phyloP scores from a whole-genome alignment of 2,797 vertebrate genomes.

The Heliangelus exortis region DNA sequence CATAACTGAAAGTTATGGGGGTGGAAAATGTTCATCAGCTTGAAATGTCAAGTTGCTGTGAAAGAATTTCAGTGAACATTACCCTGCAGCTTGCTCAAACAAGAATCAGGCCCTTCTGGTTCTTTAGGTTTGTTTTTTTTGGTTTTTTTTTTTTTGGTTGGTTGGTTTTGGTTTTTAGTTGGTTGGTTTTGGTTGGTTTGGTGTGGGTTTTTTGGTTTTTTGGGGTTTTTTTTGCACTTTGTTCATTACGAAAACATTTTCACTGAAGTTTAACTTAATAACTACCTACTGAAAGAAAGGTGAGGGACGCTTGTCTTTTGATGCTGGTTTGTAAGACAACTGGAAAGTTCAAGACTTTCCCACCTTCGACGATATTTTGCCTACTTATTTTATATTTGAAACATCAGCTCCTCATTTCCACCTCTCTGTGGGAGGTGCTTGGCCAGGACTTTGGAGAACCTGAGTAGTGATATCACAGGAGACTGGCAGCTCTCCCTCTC shows the following conservation, averaged over 20 bases:
- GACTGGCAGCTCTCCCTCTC: conserved; percentile 66
- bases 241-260: neutral
- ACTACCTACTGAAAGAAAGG: neutral
- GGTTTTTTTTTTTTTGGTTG: too few species aligned
- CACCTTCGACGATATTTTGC: conserved; percentile 26
- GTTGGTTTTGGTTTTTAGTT: too few species aligned
- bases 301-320: neutral
- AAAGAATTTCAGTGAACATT: conserved; percentile 13
- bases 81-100: conserved; percentile 6
- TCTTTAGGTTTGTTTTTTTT: neutral
- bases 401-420: conserved; percentile 53
- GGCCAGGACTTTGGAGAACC: conserved; percentile 61
- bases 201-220: too few species aligned
- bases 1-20: neutral
- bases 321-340: conserved; percentile 10
- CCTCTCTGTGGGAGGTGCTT: conserved; percentile 66
- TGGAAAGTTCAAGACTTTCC: conserved; percentile 17
- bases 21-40: conserved; percentile 10
- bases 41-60: conserved; percentile 4
- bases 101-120: neutral
- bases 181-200: too few species aligned
- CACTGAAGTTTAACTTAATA: neutral
- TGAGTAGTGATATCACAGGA: conserved; percentile 62
- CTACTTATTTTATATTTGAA: conserved; percentile 39
- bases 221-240: neutral